Evolutionary conservation across 2,888 invertebrate species (phyloP).

Genomic region (Scaptomyza parva): DNA sequence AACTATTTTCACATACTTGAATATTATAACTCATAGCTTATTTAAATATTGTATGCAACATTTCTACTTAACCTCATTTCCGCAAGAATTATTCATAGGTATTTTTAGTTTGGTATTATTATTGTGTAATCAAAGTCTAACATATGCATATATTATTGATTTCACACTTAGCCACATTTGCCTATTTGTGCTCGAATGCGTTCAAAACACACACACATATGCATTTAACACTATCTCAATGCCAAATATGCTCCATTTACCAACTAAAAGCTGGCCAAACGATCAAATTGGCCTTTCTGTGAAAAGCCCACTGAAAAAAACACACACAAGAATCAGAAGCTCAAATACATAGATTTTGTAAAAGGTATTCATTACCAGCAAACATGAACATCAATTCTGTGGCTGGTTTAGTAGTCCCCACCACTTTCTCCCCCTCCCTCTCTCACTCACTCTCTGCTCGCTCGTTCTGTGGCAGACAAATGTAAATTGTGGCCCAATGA

Average conservation of each 20-base stretch:
- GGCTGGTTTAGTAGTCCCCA: slow-evolving; percentile 44
- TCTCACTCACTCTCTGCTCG: background rate
- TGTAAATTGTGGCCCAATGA: slow-evolving; percentile 67
- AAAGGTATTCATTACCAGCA: slow-evolving; percentile 70
- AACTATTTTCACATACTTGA: background rate
- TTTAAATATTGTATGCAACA: background rate
- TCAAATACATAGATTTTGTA: slow-evolving; percentile 44
- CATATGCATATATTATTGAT: slow-evolving; percentile 4
- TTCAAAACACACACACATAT: background rate
- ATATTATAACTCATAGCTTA: background rate
- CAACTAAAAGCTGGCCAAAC: slow-evolving; percentile 13
- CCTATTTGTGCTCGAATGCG: background rate
- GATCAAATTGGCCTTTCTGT: slow-evolving; percentile 45
- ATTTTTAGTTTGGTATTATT: background rate
- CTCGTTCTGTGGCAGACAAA: slow-evolving; percentile 56
- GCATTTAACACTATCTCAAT: slow-evolving; percentile 4
- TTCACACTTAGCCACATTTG: slow-evolving; percentile 4
- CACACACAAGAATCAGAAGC: slow-evolving; percentile 14
- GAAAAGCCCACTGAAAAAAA: slow-evolving; percentile 15
- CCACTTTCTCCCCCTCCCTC: background rate
- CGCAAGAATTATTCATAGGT: background rate
- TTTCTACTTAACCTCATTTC: background rate
- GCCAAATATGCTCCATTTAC: slow-evolving; percentile 21
- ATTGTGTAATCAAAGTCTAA: background rate
- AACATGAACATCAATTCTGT: slow-evolving; percentile 67